Conservation (phyloP, 23 tunicate species). For the Halocynthia aurantium region DNA sequence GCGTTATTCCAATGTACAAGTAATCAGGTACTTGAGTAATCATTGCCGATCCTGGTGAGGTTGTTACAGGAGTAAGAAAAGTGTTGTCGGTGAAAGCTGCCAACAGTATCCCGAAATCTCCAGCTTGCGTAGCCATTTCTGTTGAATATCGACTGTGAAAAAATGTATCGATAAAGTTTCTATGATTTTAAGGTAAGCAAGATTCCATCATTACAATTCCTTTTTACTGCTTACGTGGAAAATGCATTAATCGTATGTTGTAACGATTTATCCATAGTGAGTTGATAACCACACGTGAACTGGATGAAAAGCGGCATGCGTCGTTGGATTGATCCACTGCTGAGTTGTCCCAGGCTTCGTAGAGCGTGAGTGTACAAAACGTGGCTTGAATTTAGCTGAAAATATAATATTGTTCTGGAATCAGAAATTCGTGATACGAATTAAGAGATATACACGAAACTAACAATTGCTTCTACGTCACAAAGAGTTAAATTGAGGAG, state of each 20-base stretch:
- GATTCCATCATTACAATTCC: no score
- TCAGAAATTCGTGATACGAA: background rate
- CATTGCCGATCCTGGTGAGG: background rate
- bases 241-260: background rate
- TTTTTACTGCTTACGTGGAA: background rate
- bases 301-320: background rate
- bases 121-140: background rate
- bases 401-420: background rate
- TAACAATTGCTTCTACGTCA: background rate
- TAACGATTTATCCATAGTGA: constrained; percentile 3
- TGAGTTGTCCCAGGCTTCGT: background rate
- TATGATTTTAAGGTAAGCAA: background rate
- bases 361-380: background rate
- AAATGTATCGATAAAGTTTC: background rate
- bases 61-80: constrained; percentile 3
- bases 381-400: background rate
- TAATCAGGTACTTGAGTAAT: constrained; percentile 7
- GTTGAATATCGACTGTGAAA: background rate
- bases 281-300: background rate
- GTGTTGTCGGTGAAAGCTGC: constrained; percentile 23
- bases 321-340: background rate
- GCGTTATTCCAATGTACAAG: constrained; percentile 29
- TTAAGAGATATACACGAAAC: background rate
- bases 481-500: background rate
- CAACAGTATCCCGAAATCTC: constrained; percentile 10